Base-by-base conservation (phyloP, 2,113 vertebrate genomes). In the Triplophysa dalaica region DNA sequence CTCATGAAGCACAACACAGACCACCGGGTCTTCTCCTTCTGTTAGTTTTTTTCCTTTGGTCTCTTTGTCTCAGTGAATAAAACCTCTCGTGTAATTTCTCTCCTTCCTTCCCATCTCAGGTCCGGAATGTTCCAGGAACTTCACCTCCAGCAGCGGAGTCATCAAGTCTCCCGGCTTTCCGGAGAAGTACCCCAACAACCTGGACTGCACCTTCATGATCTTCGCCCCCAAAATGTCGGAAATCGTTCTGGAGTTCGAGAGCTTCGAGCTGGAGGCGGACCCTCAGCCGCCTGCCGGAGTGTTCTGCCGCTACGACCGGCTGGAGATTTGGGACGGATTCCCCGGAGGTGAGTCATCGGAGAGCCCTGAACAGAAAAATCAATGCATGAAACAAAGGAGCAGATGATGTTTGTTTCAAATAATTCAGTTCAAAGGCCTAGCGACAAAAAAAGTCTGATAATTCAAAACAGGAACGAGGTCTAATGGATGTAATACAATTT, bases 301-400 rank as follows among this genome's bases (percentile, higher is more conserved):
- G 0, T 94, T 95, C 86, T 99, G 98, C 87, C 96, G 96, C 72
- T 99, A 96, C 43, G 98, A 99, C 91, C 92, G 96, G 61, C 89
- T 99, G 80, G 98, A 99, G 90, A 96, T 98, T 89, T 99, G 98
- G 98, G 98, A 98, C 62, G 98, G 98, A 79, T 96, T 98, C 88
- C 96, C 97, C 0, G 96, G 96, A 82, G 97, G 98, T 99, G 92
- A 93, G 94, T 29, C 13, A 17, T 5, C 50, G 7, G 43, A 65
- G 19, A 38, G 21, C 48, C 17, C 43, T 29, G 60, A 60, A 41
- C 33, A 22, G 6, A 54, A 74, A 26, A 75, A 62, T 22, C 8
- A 48, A 29, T 62, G 16, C 24, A 48, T 75, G 33, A 60, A 73
- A 73, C 52, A 60, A 73, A 60, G 22, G n/a, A 73, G 21, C 0